Base-by-base conservation (phyloP, 1,140 invertebrate genomes). In the Trichogramma pretiosum region DNA sequence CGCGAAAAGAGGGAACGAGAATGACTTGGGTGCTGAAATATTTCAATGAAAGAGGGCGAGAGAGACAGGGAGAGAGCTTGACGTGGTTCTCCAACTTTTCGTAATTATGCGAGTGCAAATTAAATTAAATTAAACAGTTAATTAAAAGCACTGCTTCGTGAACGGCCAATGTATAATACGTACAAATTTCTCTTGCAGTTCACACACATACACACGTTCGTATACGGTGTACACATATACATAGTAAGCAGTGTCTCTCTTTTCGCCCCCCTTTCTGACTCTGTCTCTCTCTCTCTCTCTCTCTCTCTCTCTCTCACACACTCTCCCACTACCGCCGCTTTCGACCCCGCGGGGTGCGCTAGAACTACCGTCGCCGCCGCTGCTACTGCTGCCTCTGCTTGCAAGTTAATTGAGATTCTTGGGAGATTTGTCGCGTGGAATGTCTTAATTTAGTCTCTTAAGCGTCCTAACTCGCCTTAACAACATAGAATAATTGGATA, bases 391-490 rank as follows among this genome's bases (percentile, higher is more conserved):
- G 5, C 5, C 5, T 33, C 57, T 54, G 51, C 56, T 55, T 55
- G 59, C 58, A 56, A 70, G 70, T 71, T 71, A 71, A 71, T 72
- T 72, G 70, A 72, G 70, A 72, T 72, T 72, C 68, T 72, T 71
- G 68, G 67, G 56, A 71, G 70, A 70, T 70, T 72, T 72, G 68
- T 70, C 65, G 68, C 61, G 57, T 62, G 68, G 70, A 72, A 72
- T 72, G 68, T 72, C 70, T 72, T 72, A 71, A 72, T 72, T 72
- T 72, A 72, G 65, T 71, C 64, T 61, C 65, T 69, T 70, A 66
- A 71, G 62, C 65, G 62, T 65, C 65, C 68, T 70, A 70, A 70
- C 67, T 67, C 59, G 67, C 64, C 68, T 71, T 70, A 71, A 71
- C 70, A 71, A 71, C 70, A 68, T 70, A 65, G 64, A 71, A 70